These are phyloP conservation scores for Heliconius ismenius DNA, from an alignment of 2,888 invertebrate genomes.

Conservation along the genomic window DNA sequence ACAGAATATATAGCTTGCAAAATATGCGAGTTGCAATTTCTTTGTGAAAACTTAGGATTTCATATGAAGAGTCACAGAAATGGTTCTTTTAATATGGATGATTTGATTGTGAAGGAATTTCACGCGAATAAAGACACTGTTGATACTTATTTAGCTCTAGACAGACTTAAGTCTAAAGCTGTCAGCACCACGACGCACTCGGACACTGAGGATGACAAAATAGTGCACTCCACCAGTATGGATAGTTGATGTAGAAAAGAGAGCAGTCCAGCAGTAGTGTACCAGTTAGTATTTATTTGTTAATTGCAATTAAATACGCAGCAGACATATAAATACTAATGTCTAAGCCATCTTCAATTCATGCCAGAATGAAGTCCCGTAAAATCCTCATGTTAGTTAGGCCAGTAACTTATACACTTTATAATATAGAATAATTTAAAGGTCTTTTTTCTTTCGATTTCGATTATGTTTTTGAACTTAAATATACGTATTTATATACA, in stretches of 20 bases:
- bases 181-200: constrained; percentile 57
- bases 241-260: background rate
- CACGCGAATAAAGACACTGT: constrained; percentile 24
- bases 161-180: constrained; percentile 56
- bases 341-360: background rate
- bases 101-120: constrained; percentile 56
- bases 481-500: background rate
- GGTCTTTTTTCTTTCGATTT: background rate
- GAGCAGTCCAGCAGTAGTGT: background rate
- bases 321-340: background rate
- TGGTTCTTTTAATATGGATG: constrained; percentile 52
- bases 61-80: constrained; percentile 58
- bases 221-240: background rate
- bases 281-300: background rate
- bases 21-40: constrained; percentile 60
- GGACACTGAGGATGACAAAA: constrained; percentile 38
- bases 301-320: background rate
- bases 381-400: background rate
- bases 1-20: constrained; percentile 64
- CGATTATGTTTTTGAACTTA: background rate
- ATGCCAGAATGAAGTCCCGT: constrained; percentile 1
- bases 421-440: background rate
- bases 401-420: constrained; percentile 6
- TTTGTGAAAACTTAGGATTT: constrained; percentile 50
- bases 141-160: constrained; percentile 51